Percentiles rank a stretch among this genome's conserved stretches.
phyloP scores from a whole-genome alignment of 1,140 invertebrate genomes.

The Zelostemma sp. region DNA sequence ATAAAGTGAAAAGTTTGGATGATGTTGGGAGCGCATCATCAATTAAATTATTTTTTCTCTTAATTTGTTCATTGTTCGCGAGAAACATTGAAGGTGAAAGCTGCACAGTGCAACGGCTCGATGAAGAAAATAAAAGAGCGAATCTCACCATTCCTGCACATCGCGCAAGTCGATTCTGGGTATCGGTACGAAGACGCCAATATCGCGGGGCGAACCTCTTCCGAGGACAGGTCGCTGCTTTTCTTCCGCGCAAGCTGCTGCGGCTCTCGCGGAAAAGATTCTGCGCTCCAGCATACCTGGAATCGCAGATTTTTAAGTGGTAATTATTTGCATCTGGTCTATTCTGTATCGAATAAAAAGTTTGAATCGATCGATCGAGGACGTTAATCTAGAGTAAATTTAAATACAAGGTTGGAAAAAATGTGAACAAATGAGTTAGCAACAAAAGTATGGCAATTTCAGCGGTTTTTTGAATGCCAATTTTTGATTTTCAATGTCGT shows the following conservation, averaged over 20 bases:
- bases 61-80: neutral
- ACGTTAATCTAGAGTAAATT: too few species aligned
- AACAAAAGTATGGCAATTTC: too few species aligned
- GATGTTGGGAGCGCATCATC: too few species aligned
- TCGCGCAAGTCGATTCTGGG: conserved; percentile 14
- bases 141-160: conserved; percentile 40
- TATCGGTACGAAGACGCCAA: conserved; percentile 3
- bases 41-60: neutral
- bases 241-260: neutral
- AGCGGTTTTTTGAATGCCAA: too few species aligned
- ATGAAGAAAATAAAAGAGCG: conserved; percentile 16
- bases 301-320: too few species aligned
- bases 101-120: conserved; percentile 12
- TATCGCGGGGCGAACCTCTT: neutral
- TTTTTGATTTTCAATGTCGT: too few species aligned
- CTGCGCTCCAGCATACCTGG: neutral
- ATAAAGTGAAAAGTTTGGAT: too few species aligned
- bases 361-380: too few species aligned
- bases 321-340: too few species aligned
- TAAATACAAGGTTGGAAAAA: too few species aligned
- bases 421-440: too few species aligned
- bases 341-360: too few species aligned
- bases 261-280: neutral
- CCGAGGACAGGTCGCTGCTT: neutral
- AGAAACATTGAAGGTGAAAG: conserved; percentile 21